Base-by-base conservation (phyloP, 2,888 invertebrate species). In the Drosophila paracracens region DNA sequence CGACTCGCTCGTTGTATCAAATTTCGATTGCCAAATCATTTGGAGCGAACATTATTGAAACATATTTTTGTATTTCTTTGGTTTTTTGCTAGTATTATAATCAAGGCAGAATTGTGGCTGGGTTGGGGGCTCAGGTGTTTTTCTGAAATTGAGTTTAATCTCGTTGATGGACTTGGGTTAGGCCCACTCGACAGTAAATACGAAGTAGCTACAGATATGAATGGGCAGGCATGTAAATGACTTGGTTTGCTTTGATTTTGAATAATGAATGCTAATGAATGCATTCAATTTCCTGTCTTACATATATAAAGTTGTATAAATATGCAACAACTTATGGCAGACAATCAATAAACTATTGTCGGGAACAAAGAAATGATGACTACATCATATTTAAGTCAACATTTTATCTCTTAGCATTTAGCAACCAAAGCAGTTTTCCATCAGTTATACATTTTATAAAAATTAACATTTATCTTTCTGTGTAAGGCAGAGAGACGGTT, bases 21-120 rank as follows among this genome's bases (percentile, higher is more conserved):
- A 74, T 89, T 88, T 70, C 70, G 74, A 89, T 85, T 89, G 80
- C 90, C 70, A 83, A 89, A 86, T 79, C 70, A 67, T 62, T 57
- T 57, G 70, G 68, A 82, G 69, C 79, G 78, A 58, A 70, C 83
- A 66, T 80, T 84, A 89, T 81, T 79, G 74, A 87, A 79, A 82
- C 76, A 74, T 59, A 78, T 81, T 71, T 68, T 59, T 70, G 76
- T 52, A 77, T 81, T 73, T 67, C 54, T 29, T 18, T 48, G 25
- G 21, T 33, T 56, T 52, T 3, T 29, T 59, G 29, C 8, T 53
- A 33, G 59, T 73, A 78, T 70, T 84, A 70, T 74, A 83, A 86
- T 83, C 83, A 65, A 64, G 71, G 71, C 56, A 71, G 81, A 76
- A 79, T 79, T 79, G 75, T 82, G 70, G 85, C 8, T 70, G 13